Base-by-base conservation (phyloP, 1,140 invertebrate species). In the Andrena cerasifolii region DNA sequence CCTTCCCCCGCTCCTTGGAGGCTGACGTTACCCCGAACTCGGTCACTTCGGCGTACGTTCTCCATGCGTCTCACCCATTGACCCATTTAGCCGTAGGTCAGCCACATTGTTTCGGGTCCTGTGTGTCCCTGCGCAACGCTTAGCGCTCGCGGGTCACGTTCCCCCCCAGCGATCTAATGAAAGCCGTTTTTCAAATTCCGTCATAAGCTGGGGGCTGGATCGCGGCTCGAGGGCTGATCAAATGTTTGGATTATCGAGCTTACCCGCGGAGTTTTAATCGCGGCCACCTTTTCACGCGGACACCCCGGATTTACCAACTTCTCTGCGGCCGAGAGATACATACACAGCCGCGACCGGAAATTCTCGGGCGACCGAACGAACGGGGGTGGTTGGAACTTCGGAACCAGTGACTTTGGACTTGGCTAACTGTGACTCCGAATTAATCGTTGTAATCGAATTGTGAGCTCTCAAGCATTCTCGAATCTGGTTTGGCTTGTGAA, bases 31-130 rank as follows among this genome's bases (percentile, higher is more conserved):
- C 68, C 54, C 56, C 74, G 43, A 88, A 87, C 82, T 88, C 73
- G 86, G 86, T 79, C 86, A 84, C 66, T 74, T 78, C 67, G 63
- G 62, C 54, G 68, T 80, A 73, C 84, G 73, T 83, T 59, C 75
- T 49, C n/a, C n/a, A 80, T 82, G 81, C 85, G 83, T 87, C 79
- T 84, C 82, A 82, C 79, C 80, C 77, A 86, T 84, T 84, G 83
- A 84, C 83, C 83, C 53, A 84, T 84, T 85, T 84, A 79, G 80
- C 26, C 63, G 24, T 28, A 24, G 75, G 61, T 66, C 73, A 77
- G 45, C 70, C 56, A 78, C 83, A 77, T 80, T 84, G 82, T 84
- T 80, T 80, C 21, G 62, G 51, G 58, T 84, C 51, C 65, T 74
- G 36, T 56, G 51, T 36, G 49, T 74, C 58, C 53, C 43, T 43